Evolutionary conservation across 2,797 vertebrate species (phyloP), one percentile per base, ranked within the genome.

Genomic region (Gorsachius magnificus): DNA sequence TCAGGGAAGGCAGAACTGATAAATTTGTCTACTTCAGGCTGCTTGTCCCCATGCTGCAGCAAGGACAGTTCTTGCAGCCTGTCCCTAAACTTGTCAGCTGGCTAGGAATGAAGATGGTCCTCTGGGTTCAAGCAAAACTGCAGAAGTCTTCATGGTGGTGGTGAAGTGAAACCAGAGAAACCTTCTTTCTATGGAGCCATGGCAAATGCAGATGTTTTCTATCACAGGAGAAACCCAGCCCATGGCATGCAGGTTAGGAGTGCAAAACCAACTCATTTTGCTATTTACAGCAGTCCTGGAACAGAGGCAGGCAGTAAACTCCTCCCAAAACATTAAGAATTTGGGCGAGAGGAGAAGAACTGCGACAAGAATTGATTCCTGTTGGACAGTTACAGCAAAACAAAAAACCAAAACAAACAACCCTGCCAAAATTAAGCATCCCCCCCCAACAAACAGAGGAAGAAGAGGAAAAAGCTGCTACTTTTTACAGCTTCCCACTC

Each of bases 401-500:
- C 26, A 74, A 64, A 48, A 35, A n/a, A 41, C 1, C 60, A 46
- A 41, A 71, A 36, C 11, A 33, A 68, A 36, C 5, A 28, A 33
- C 22, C 2, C 4, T 26, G 11, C 19, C n/a, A 1, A 38, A 65
- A 79, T 50, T 22, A 93, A 54, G 15, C 15, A 15, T 6, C 41
- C 15, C 5, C 15, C 4, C 25, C 22, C 54, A 75, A 65, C 22
- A 78, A 86, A 83, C 2, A 35, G 18, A 69, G 46, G 68, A 92
- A 83, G 53, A 94, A 68, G 76, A 93, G 61, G 66, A 61, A 91
- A 90, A 93, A 77, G 4, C 28, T 64, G 41, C n/a, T 89, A 58
- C 25, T 68, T 94, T 90, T 87, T 90, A 16, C 71, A 78, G 61
- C 68, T 92, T 89, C 75, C 63, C 53, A 89, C 70, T 93, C 75